phyloP scores from a whole-genome alignment of 1,140 invertebrate genomes.

The Drosophila varians region DNA sequence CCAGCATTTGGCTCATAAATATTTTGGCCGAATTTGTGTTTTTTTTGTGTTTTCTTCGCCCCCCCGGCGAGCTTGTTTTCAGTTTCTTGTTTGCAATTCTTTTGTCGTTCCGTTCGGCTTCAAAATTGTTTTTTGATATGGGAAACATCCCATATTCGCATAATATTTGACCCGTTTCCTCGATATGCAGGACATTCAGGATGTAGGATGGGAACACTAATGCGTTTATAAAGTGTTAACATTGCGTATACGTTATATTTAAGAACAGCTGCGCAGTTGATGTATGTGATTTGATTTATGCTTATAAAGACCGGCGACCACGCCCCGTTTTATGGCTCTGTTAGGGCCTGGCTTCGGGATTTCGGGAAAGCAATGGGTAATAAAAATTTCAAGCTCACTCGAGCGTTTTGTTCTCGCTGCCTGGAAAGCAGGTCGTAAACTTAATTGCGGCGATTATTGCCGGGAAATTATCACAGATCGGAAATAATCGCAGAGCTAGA shows the following conservation, averaged over 20 bases:
- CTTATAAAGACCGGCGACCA: conserved; percentile 40
- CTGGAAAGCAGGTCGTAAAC: conserved; percentile 49
- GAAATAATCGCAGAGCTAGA: conserved; percentile 36
- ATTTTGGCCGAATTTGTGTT: conserved; percentile 33
- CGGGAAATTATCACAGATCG: conserved; percentile 55
- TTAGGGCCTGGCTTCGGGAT: conserved; percentile 24
- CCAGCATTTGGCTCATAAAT: conserved; percentile 42
- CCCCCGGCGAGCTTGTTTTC: background rate
- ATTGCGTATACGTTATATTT: conserved; percentile 72
- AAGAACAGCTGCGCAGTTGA: conserved; percentile 59
- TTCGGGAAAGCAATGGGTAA: conserved; percentile 7
- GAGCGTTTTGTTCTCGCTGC: conserved; percentile 21
- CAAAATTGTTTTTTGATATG: conserved; percentile 73
- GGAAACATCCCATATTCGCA: conserved; percentile 4
- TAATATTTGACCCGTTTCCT: conserved; percentile 16
- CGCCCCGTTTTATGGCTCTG: conserved; percentile 60
- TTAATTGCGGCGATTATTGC: conserved; percentile 68
- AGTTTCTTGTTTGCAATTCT: conserved; percentile 26
- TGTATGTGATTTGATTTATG: conserved; percentile 55
- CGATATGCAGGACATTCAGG: background rate
- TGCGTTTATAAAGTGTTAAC: conserved; percentile 80
- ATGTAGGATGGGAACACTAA: conserved; percentile 34
- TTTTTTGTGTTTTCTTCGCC: no score
- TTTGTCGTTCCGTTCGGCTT: conserved; percentile 49
- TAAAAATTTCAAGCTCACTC: conserved; percentile 34